Conservation (phyloP, 2,888 invertebrate species). For the Arge pagana region DNA sequence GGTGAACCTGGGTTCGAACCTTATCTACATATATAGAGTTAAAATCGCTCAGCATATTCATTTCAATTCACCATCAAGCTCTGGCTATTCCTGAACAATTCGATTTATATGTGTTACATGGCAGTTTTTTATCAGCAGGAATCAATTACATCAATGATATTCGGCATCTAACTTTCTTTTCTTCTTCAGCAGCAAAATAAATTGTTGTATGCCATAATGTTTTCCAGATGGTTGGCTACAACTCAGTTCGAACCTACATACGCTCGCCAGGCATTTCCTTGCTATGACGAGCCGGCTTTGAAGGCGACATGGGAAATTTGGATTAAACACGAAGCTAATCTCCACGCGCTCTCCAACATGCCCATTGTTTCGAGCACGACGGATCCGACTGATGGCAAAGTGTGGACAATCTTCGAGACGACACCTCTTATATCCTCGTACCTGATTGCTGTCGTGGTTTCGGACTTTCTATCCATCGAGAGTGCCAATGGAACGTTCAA, state of each 20-base stretch:
- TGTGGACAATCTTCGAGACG: conserved; percentile 29
- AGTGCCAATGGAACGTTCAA: conserved; percentile 60
- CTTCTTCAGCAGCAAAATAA: no score
- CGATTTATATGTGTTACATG: no score
- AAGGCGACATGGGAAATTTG: conserved; percentile 71
- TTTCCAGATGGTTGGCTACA: conserved; percentile 65
- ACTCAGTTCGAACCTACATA: conserved; percentile 72
- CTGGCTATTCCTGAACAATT: no score
- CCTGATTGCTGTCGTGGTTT: conserved; percentile 76
- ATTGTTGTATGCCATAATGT: conserved; percentile 9
- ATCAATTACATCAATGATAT: no score
- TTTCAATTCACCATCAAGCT: no score
- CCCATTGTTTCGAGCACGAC: conserved; percentile 23
- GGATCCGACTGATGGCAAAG: conserved; percentile 25
- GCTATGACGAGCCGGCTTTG: conserved; percentile 73
- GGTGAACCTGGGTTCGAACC: no score
- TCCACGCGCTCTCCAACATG: conserved; percentile 54
- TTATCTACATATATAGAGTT: no score
- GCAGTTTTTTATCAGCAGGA: no score
- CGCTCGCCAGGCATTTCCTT: conserved; percentile 74
- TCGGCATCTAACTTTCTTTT: no score
- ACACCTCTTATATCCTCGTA: conserved; percentile 76
- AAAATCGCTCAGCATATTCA: no score
- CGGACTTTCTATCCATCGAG: conserved; percentile 55
- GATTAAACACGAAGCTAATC: conserved; percentile 62